These are phyloP conservation scores for Tetragonisca angustula DNA, from an alignment of 2,888 invertebrate species.

Conservation along the genomic window DNA sequence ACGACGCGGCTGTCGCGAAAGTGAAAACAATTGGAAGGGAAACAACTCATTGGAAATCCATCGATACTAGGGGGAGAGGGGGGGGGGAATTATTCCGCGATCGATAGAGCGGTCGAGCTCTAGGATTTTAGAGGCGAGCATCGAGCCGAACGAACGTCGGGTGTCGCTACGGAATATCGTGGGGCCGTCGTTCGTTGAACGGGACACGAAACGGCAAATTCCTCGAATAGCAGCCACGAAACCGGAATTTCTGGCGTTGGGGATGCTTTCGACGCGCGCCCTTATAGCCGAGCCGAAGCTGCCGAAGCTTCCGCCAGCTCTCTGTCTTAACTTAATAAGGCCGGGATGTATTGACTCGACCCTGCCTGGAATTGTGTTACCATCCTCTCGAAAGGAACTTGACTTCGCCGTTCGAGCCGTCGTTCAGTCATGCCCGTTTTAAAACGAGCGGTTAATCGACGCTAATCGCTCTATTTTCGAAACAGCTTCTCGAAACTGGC, in stretches of 20 bases:
- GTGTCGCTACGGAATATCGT: conserved; percentile 72
- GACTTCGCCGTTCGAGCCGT: no score
- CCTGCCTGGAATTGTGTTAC: not conserved
- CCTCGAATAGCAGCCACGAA: conserved; percentile 29
- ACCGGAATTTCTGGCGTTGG: conserved; percentile 18
- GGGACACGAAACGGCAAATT: conserved; percentile 30
- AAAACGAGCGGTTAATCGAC: not conserved
- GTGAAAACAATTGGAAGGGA: conserved; percentile 69
- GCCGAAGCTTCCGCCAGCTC: not conserved
- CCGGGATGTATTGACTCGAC: conserved; percentile 6
- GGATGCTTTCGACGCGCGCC: not conserved
- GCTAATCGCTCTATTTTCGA: not conserved
- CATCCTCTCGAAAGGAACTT: not conserved
- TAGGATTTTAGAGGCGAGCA: conserved; percentile 61
- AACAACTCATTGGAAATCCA: not conserved
- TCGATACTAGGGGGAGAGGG: no score
- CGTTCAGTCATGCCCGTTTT: not conserved
- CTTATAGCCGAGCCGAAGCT: not conserved
- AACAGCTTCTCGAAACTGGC: not conserved
- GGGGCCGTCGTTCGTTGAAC: conserved; percentile 20
- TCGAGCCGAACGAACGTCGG: conserved; percentile 50
- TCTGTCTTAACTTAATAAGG: conserved; percentile 10
- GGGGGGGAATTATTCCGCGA: not conserved
- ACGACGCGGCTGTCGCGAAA: conserved; percentile 28
- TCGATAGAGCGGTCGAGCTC: not conserved